phyloP scores from a whole-genome alignment of 1,140 invertebrate genomes.

The Drosophila sproati region DNA sequence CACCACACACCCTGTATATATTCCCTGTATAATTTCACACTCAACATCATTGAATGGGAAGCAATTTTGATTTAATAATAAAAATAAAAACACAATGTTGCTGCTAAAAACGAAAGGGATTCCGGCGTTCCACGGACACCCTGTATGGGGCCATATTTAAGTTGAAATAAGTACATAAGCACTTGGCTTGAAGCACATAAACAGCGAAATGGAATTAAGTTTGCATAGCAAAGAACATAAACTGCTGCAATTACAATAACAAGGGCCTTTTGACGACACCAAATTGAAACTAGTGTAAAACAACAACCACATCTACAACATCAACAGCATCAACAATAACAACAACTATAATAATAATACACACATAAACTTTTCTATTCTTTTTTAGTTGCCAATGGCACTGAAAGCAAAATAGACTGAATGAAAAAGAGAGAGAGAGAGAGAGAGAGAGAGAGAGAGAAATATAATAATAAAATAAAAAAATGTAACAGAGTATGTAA shows the following conservation, averaged over 20 bases:
- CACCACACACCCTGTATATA: too few relatives aligned
- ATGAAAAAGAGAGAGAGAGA: constrained; percentile 4
- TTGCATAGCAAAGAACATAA: constrained; percentile 82
- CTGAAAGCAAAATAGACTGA: constrained; percentile 21
- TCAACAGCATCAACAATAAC: constrained; percentile 16
- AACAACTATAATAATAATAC: constrained; percentile 38
- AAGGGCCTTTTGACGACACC: constrained; percentile 37
- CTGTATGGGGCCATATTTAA: constrained; percentile 62
- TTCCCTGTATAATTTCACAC: too few relatives aligned
- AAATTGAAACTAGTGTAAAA: constrained; percentile 67
- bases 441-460: constrained; percentile 15
- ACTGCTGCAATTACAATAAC: constrained; percentile 82
- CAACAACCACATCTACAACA: constrained; percentile 28
- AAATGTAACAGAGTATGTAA: constrained; percentile 64
- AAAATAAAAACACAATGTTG: constrained; percentile 8
- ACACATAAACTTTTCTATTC: constrained; percentile 35
- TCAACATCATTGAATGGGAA: background rate
- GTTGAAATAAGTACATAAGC: constrained; percentile 77
- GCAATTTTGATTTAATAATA: constrained; percentile 35
- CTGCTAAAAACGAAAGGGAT: background rate
- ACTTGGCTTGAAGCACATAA: constrained; percentile 74
- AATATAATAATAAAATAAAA: background rate
- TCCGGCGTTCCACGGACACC: constrained; percentile 12
- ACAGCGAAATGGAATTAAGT: constrained; percentile 84
- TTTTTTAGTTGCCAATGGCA: constrained; percentile 48